phyloP scores from a whole-genome alignment of 2,797 vertebrate genomes.

The Percopsis omiscomaycus region DNA sequence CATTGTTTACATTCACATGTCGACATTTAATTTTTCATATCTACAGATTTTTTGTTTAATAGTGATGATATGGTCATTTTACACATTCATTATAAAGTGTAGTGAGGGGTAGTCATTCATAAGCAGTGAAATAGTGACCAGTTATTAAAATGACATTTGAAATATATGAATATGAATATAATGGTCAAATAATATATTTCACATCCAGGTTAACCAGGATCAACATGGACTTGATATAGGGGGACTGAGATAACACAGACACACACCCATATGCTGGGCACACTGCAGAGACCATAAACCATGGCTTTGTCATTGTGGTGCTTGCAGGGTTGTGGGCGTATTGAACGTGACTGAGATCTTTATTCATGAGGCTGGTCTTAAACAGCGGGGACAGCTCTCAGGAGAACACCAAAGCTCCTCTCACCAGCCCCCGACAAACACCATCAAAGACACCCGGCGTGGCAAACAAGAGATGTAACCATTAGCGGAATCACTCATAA shows the following conservation, averaged over 20 bases:
- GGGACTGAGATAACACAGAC: constrained; percentile 57
- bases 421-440: constrained; percentile 46
- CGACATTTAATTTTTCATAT: too few species aligned
- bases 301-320: constrained; percentile 72
- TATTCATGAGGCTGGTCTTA: constrained; percentile 72
- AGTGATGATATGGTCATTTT: too few species aligned
- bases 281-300: constrained; percentile 74
- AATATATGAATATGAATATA: constrained; percentile 15
- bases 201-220: constrained; percentile 34
- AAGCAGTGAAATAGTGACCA: neutral
- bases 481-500: constrained; percentile 60
- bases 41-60: too few species aligned
- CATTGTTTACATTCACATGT: too few species aligned
- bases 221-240: constrained; percentile 43
- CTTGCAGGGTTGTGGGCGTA: constrained; percentile 60
- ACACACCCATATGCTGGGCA: constrained; percentile 62
- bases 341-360: constrained; percentile 75
- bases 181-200: constrained; percentile 8
- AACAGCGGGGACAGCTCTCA: constrained; percentile 73
- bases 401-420: constrained; percentile 60
- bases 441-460: constrained; percentile 59
- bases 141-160: constrained; percentile 44
- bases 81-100: neutral
- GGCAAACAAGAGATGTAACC: constrained; percentile 53
- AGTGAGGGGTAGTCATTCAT: neutral